phyloP scores from a whole-genome alignment of 2,888 invertebrate species.

The Zygaena filipendulae region DNA sequence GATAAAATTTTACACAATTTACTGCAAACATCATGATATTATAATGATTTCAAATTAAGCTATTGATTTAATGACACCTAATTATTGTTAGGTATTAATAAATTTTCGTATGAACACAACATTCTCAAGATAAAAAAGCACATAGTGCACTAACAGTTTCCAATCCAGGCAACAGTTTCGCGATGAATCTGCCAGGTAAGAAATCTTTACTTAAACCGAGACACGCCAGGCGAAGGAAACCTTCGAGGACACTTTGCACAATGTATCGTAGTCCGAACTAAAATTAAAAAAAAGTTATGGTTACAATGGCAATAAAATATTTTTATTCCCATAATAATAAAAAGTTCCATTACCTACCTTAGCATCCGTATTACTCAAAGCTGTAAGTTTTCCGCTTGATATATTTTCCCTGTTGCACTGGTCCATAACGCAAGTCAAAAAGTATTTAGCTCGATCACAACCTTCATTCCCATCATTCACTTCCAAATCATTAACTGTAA shows the following conservation, averaged over 20 bases:
- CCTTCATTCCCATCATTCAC: conserved; percentile 34
- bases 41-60: too few species aligned
- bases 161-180: background rate
- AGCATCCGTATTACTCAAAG: background rate
- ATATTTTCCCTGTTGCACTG: background rate
- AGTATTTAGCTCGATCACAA: conserved; percentile 32
- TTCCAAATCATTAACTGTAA: conserved; percentile 12
- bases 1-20: too few species aligned
- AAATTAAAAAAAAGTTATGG: too few species aligned
- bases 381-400: background rate
- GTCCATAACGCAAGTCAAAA: background rate
- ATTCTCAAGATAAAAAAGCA: background rate
- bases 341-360: too few species aligned
- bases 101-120: too few species aligned
- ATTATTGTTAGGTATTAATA: too few species aligned
- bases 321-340: too few species aligned
- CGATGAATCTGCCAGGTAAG: background rate
- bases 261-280: background rate
- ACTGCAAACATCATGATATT: too few species aligned
- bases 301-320: too few species aligned
- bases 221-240: background rate
- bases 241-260: background rate
- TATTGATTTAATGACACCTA: too few species aligned
- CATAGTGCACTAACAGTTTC: background rate
- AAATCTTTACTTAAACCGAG: background rate